Evolutionary conservation across 2,888 invertebrate species (phyloP), one percentile per base, ranked within the genome.

Genomic region (Fragum fragum): DNA sequence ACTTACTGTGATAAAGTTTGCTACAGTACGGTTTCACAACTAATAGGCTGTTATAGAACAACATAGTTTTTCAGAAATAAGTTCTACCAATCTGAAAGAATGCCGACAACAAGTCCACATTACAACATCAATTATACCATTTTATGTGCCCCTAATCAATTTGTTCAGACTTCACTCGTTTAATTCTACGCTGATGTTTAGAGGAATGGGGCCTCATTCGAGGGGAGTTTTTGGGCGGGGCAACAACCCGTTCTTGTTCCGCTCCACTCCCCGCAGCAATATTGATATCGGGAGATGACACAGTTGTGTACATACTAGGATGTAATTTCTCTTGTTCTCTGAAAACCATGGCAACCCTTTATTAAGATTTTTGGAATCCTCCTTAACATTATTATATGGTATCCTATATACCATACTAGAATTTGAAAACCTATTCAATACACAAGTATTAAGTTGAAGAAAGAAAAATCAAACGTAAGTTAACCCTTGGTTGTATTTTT

Each of bases 281-380:
- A 52, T 73, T 82, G 26, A 85, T 82, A 76, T 79, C 77, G 9
- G 85, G 85, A 14, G 85, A 82, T 23, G 85, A 85, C 9, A 73
- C 77, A 14, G 85, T 85, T 16, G 83, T 77, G 66, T 90, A 90
- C 89, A 90, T 90, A 74, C 90, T 90, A 16, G 89, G 89, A 55
- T 87, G 83, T 52, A 76, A 72, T 61, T 86, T 89, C 70, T 87
- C 87, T 69, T 89, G 90, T 39, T 90, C 83, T 83, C 91, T 91
- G 82, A 59, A 79, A 84, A 71, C n/a, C 42, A 66, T n/a, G 6
- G 3, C 32, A 36, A 36, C 32, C 32, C 3, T 36, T 36, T 3
- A 9, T 36, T 36, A 3, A 36, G 32, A 36, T 36, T 36, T 36
- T 3, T 36, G 32, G 3, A 36, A 36, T 36, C 9, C n/a, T n/a